Base-by-base conservation (phyloP, 2,888 invertebrate species). In the Drosophila rellima region DNA sequence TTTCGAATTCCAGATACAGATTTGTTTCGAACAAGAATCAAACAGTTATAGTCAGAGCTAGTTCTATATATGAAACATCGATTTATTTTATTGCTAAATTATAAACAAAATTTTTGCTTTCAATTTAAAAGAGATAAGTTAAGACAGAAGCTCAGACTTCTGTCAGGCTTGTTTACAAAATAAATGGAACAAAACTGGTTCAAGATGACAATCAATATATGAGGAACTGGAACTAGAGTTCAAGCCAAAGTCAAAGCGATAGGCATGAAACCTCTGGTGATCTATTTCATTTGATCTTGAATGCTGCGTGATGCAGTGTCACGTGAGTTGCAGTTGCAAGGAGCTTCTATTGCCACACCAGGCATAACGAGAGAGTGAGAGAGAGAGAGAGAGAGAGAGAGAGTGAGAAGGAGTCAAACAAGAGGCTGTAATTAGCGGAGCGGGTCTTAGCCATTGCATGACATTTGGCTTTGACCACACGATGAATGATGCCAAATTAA, bases 401-500 rank as follows among this genome's bases (percentile, higher is more conserved):
- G 47, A 67, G 54, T 2, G 29, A 4, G 11, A 54, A 23, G 18
- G 31, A 42, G 35, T 70, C 56, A 70, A 65, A 81, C 70, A 79
- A 77, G 80, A 73, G 77, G 68, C 75, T 76, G 86, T 86, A 83
- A 86, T 83, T 83, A 83, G 82, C 76, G 81, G 59, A 84, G 57
- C 52, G 56, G 50, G 67, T 66, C 64, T 75, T 48, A 50, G 65
- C 70, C 81, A 83, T 83, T 48, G 82, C 82, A 83, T 83, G 82
- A 83, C 87, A 86, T 72, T 80, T 80, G 75, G 71, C 69, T 70
- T 78, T 77, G 70, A 62, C 66, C 86, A 78, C 86, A 78, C 82
- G 75, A 85, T 82, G 86, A 82, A 82, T 85, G 86, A 78, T 78
- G 82, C 84, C 84, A 83, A 83, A 78, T 78, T 72, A 70, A 70